These are phyloP conservation scores for Eupithecia dodoneata DNA, from an alignment of 2,888 invertebrate genomes.

Conservation along the genomic window DNA sequence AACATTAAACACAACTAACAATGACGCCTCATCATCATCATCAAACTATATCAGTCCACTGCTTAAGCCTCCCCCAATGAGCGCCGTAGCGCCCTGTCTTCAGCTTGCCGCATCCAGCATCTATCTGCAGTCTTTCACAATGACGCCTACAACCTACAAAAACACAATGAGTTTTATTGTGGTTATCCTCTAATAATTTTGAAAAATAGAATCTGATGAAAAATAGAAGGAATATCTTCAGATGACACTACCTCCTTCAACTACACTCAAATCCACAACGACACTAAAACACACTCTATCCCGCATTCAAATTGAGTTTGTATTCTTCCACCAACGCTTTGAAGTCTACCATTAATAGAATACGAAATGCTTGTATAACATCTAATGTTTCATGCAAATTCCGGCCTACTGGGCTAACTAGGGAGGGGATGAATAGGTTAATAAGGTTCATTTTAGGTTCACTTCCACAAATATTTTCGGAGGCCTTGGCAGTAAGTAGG, in stretches of 20 bases:
- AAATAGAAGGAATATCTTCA: neutral
- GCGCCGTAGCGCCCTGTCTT: no score
- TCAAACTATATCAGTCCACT: no score
- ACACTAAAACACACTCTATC: slow-evolving; percentile 28
- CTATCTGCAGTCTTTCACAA: no score
- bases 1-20: neutral
- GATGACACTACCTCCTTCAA: slow-evolving; percentile 12
- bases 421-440: slow-evolving; percentile 31
- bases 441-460: neutral
- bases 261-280: slow-evolving; percentile 27
- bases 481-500: no score
- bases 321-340: slow-evolving; percentile 44
- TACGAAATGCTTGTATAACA: slow-evolving; percentile 56
- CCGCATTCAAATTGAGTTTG: slow-evolving; percentile 42
- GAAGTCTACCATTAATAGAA: slow-evolving; percentile 57
- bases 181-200: neutral
- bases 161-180: neutral
- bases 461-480: neutral
- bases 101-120: no score
- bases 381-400: slow-evolving; percentile 59
- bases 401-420: slow-evolving; percentile 45
- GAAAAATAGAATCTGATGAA: slow-evolving; percentile 1
- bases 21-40: no score
- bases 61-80: no score
- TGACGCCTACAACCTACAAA: neutral